Conservation (phyloP, 2,797 vertebrate species). For the Rhyacichthys aspro region DNA sequence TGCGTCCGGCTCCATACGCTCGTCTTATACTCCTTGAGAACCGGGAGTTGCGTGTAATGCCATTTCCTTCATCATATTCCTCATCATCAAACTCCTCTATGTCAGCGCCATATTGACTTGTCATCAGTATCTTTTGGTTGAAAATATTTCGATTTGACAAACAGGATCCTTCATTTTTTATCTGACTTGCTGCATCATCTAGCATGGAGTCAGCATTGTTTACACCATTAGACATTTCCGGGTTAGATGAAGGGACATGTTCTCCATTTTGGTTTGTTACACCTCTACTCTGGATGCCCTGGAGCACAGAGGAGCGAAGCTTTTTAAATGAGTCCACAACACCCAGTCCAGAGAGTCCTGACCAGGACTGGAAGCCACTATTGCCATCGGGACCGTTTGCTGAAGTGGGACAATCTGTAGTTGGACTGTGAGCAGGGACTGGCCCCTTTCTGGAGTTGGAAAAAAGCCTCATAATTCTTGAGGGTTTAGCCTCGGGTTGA, state of each 20-base stretch:
- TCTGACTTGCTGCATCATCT: constrained; percentile 24
- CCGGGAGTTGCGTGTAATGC: constrained; percentile 85
- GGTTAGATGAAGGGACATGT: constrained; percentile 22
- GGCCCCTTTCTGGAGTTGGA: constrained; percentile 81
- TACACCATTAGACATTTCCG: constrained; percentile 50
- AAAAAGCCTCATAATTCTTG: constrained; percentile 89
- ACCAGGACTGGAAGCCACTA: constrained; percentile 80
- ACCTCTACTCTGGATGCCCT: constrained; percentile 89
- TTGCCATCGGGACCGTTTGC: constrained; percentile 67
- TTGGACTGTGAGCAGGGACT: constrained; percentile 34
- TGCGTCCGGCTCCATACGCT: constrained; percentile 90
- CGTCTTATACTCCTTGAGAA: constrained; percentile 91
- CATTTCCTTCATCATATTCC: constrained; percentile 75
- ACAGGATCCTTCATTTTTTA: constrained; percentile 36
- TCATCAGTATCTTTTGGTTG: constrained; percentile 42
- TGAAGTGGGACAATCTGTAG: constrained; percentile 72
- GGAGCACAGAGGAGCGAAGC: constrained; percentile 90
- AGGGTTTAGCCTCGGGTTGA: constrained; percentile 76
- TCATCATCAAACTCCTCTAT: constrained; percentile 79
- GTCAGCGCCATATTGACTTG: constrained; percentile 50
- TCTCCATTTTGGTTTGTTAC: constrained; percentile 55
- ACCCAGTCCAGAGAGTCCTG: constrained; percentile 86
- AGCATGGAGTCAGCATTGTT: constrained; percentile 24
- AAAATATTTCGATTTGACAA: constrained; percentile 50
- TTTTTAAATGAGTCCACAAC: constrained; percentile 98